Evolutionary conservation across 1,140 invertebrate species (phyloP).

Genomic region (Drosophila fuyamai): DNA sequence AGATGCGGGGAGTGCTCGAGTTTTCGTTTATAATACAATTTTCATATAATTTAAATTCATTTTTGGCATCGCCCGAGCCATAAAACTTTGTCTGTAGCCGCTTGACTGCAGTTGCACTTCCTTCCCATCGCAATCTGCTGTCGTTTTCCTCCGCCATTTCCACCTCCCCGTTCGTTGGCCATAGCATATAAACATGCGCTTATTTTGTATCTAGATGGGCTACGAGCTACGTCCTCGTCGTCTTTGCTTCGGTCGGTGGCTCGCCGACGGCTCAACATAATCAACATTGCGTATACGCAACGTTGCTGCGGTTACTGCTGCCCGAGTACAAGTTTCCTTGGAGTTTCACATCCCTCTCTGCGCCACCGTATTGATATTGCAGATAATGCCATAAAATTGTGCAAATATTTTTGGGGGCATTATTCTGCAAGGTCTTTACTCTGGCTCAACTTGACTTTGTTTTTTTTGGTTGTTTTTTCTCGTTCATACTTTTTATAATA

Average conservation of each 20-base stretch:
- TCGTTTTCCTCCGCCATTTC: background rate
- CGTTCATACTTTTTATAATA: constrained; percentile 39
- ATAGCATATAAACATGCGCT: constrained; percentile 67
- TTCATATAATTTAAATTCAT: constrained; percentile 78
- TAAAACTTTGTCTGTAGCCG: constrained; percentile 68
- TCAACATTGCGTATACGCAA: constrained; percentile 73
- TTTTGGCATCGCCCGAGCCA: constrained; percentile 61
- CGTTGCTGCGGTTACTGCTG: constrained; percentile 33
- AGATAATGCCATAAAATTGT: constrained; percentile 75
- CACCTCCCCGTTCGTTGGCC: constrained; percentile 5
- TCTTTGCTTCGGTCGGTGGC: constrained; percentile 3
- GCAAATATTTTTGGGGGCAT: constrained; percentile 64
- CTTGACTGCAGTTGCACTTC: constrained; percentile 40
- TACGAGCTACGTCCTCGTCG: constrained; percentile 3
- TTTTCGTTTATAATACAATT: constrained; percentile 65
- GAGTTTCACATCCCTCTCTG: constrained; percentile 1
- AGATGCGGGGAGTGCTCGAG: constrained; percentile 10
- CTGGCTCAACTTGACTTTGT: constrained; percentile 36
- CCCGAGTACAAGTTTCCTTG: constrained; percentile 5
- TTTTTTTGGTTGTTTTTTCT: constrained; percentile 10
- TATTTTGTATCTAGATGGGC: constrained; percentile 72
- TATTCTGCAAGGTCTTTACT: constrained; percentile 58
- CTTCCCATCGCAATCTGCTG: constrained; percentile 20
- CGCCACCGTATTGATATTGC: constrained; percentile 59
- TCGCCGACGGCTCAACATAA: constrained; percentile 51